Evolutionary conservation across 2,888 invertebrate genomes (phyloP).

Genomic region (Bedellia somnulentella): DNA sequence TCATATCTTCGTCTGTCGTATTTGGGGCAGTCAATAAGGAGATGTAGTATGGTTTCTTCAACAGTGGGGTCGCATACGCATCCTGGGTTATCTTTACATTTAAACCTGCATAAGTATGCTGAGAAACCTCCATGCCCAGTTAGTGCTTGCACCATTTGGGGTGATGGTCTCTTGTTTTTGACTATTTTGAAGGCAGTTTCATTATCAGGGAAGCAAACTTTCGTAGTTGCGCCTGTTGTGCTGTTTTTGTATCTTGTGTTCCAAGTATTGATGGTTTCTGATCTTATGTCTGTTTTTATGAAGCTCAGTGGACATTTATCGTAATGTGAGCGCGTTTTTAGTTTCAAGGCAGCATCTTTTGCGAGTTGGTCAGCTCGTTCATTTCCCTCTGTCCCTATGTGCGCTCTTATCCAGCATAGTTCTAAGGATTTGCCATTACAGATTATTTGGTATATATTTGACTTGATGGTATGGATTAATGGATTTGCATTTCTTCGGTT

Average conservation of each 20-base stretch:
- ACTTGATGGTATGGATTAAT: no score
- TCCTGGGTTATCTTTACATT: background rate
- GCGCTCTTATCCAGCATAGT: slow-evolving; percentile 8
- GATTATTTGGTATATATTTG: no score
- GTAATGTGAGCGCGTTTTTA: background rate
- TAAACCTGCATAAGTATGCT: slow-evolving; percentile 1
- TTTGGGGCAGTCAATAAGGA: slow-evolving; percentile 1
- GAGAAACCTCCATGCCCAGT: slow-evolving; percentile 2
- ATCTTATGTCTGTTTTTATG: background rate
- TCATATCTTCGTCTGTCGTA: background rate
- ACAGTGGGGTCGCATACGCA: slow-evolving; percentile 1
- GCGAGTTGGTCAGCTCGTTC: no score
- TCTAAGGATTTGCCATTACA: no score
- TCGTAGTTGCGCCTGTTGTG: background rate
- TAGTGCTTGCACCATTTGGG: background rate
- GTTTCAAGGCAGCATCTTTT: slow-evolving; percentile 1
- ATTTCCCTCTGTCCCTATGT: slow-evolving; percentile 2
- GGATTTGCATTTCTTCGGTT: background rate
- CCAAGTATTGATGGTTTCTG: background rate
- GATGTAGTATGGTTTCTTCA: background rate
- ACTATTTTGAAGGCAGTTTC: background rate
- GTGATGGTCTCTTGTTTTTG: background rate
- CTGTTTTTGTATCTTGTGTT: background rate
- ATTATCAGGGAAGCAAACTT: slow-evolving; percentile 1
- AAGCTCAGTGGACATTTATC: background rate